These are phyloP conservation scores for Cotesia chilonis DNA, from an alignment of 1,140 invertebrate genomes.

Conservation along the genomic window DNA sequence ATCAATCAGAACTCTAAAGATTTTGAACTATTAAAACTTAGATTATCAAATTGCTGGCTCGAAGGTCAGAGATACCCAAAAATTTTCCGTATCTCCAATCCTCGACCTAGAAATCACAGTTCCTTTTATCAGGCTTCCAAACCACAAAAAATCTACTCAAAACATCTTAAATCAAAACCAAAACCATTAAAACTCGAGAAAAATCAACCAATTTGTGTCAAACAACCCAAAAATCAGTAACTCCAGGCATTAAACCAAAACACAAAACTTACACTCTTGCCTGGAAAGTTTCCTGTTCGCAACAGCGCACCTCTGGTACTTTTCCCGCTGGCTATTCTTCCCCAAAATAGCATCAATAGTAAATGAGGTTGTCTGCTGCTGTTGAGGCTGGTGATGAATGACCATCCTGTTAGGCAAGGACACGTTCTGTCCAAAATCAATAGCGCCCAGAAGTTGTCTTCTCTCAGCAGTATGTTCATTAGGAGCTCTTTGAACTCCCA, in stretches of 20 bases:
- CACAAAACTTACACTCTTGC: constrained; percentile 43
- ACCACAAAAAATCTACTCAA: no score
- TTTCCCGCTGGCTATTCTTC: constrained; percentile 61
- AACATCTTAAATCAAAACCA: no score
- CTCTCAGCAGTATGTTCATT: constrained; percentile 32
- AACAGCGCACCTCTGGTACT: constrained; percentile 51
- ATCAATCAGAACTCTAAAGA: no score
- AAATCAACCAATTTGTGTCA: no score
- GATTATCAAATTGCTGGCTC: no score
- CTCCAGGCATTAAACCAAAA: constrained; percentile 5
- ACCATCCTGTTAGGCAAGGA: constrained; percentile 39
- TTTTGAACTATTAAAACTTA: no score
- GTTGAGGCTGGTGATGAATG: constrained; percentile 57
- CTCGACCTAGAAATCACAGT: no score
- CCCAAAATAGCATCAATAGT: constrained; percentile 85
- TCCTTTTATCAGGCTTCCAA: no score
- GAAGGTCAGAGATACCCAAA: no score
- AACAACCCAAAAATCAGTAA: not conserved
- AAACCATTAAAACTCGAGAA: no score
- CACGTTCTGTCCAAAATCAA: constrained; percentile 49
- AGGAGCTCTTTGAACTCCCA: no score
- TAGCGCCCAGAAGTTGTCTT: constrained; percentile 51
- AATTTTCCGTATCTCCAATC: no score
- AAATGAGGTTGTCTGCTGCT: constrained; percentile 72
- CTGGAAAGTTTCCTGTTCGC: constrained; percentile 51